Conservation (phyloP, 2,797 vertebrate species). For the Macropodus opercularis region DNA sequence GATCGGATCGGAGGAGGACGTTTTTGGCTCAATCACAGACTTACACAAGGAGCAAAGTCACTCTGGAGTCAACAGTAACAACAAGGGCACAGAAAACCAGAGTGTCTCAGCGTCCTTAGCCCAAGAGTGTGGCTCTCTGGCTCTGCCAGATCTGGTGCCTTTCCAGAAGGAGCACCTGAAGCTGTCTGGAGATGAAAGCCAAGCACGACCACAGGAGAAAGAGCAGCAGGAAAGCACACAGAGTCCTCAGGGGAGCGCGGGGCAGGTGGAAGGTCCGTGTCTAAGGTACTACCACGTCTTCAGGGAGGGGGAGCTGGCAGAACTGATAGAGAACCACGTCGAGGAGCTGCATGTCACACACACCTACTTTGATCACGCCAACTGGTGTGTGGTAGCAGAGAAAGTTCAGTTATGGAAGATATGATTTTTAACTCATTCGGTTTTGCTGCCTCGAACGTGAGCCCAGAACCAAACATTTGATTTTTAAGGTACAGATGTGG, state of each 20-base stretch:
- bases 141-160: constrained; percentile 84
- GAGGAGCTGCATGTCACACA: constrained; percentile 78
- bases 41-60: constrained; percentile 46
- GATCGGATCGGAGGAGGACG: constrained; percentile 80
- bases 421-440: constrained; percentile 52
- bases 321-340: constrained; percentile 75
- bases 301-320: constrained; percentile 79
- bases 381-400: constrained; percentile 81
- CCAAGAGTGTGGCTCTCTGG: constrained; percentile 68
- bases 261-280: constrained; percentile 63
- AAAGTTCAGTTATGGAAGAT: constrained; percentile 77
- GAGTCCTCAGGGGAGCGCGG: constrained; percentile 56
- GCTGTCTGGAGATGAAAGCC: constrained; percentile 38
- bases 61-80: constrained; percentile 21
- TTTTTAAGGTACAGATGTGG: constrained; percentile 10
- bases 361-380: constrained; percentile 80
- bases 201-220: constrained; percentile 11
- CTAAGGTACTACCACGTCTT: constrained; percentile 82
- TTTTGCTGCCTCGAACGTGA: constrained; percentile 45
- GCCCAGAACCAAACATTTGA: constrained; percentile 39
- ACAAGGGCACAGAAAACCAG: constrained; percentile 35
- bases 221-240: constrained; percentile 56
- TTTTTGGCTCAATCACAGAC: constrained; percentile 75
- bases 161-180: constrained; percentile 67
- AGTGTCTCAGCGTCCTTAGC: constrained; percentile 65